phyloP scores from a whole-genome alignment of 1,140 invertebrate genomes.

The Zaprionus nigranus region DNA sequence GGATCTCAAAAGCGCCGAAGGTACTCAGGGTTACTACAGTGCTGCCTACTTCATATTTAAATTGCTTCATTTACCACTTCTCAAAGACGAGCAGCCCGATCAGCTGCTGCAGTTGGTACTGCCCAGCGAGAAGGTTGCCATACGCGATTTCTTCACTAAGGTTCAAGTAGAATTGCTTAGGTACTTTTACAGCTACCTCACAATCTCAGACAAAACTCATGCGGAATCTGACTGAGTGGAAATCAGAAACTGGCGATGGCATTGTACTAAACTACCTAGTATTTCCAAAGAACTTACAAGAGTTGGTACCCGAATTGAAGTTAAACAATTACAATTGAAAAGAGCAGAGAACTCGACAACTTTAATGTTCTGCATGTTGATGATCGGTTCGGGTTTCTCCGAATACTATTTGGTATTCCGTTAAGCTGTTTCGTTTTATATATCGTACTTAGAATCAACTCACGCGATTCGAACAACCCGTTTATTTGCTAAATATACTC shows the following conservation, averaged over 20 bases:
- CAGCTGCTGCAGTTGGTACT: conserved; percentile 44
- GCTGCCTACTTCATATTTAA: conserved; percentile 60
- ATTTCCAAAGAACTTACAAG: conserved; percentile 50
- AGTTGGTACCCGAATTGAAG: conserved; percentile 49
- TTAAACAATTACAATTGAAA: conserved; percentile 52
- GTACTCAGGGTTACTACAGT: conserved; percentile 57
- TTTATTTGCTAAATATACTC: conserved; percentile 1
- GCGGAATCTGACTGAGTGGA: conserved; percentile 43
- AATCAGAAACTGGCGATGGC: conserved; percentile 31
- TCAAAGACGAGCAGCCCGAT: conserved; percentile 14
- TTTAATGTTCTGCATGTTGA: not conserved
- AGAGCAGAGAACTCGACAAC: not conserved
- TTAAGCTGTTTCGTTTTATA: not conserved
- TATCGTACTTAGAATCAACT: not conserved
- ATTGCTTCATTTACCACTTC: conserved; percentile 44
- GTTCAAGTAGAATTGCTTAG: conserved; percentile 28
- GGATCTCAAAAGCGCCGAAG: conserved; percentile 43
- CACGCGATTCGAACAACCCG: not conserved
- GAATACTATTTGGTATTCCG: not conserved
- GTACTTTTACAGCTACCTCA: conserved; percentile 35
- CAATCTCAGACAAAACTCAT: conserved; percentile 41
- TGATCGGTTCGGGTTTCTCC: not conserved
- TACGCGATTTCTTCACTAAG: conserved; percentile 49
- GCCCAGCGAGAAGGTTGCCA: conserved; percentile 55
- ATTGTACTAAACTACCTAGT: conserved; percentile 43